These are phyloP conservation scores for Dromaius novaehollandiae DNA, from an alignment of 2,113 vertebrate genomes.

Conservation along the genomic window DNA sequence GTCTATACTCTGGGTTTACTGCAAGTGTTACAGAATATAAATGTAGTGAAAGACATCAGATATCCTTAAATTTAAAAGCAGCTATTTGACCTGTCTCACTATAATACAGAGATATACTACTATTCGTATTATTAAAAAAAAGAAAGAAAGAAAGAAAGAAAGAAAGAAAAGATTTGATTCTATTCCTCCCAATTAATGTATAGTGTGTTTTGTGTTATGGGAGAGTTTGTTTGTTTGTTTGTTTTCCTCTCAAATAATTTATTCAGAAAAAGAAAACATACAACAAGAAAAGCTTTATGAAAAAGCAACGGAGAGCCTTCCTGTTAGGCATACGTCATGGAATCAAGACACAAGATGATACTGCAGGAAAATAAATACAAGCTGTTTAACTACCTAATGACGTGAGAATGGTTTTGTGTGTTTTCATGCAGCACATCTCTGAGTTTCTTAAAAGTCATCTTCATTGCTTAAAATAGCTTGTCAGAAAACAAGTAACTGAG, in stretches of 20 bases:
- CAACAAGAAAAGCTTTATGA: not conserved
- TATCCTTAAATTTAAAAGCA: not conserved
- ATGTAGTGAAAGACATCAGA: not conserved
- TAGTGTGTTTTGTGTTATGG: not conserved
- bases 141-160: not conserved
- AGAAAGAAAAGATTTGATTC: not conserved
- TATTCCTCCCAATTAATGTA: not conserved
- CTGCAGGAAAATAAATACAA: not conserved
- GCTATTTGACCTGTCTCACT: not conserved
- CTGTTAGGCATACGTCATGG: not conserved
- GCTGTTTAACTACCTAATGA: not conserved
- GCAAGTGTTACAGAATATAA: not conserved
- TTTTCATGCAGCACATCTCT: not conserved
- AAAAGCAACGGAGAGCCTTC: not conserved
- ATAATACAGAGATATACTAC: not conserved
- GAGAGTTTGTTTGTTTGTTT: not conserved
- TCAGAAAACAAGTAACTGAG: not conserved
- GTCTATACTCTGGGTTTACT: not conserved
- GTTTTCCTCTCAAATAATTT: not conserved
- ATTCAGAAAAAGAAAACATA: not conserved
- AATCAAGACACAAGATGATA: not conserved
- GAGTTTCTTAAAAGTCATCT: not conserved
- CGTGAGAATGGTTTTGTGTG: not conserved
- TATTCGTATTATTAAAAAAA: not conserved
- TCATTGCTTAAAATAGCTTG: conserved; percentile 7